Evolutionary conservation across 2,797 vertebrate species (phyloP).

Genomic region (Euthynnus affinis): DNA sequence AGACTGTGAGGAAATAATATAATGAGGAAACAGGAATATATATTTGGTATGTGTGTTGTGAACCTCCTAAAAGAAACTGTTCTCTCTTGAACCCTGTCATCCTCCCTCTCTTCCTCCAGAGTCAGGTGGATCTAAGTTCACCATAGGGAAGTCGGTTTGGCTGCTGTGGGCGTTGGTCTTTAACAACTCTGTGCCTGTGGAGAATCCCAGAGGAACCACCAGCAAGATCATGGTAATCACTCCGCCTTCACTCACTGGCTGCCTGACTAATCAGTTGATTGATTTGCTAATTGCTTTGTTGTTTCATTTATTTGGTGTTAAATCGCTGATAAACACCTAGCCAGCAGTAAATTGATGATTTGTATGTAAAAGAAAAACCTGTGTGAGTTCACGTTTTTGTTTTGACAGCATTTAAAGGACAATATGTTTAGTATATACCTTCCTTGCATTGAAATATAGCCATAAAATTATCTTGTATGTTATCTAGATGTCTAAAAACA

Average conservation of each 20-base stretch:
- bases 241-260: too few species aligned
- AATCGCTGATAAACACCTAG: background rate
- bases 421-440: too few species aligned
- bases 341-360: background rate
- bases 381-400: too few species aligned
- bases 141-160: slow-evolving; percentile 96
- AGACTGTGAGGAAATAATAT: too few species aligned
- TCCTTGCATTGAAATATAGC: too few species aligned
- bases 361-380: too few species aligned
- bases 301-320: background rate
- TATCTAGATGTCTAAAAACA: background rate
- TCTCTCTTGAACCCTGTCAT: background rate
- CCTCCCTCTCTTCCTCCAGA: slow-evolving; percentile 79
- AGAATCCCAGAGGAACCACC: slow-evolving; percentile 95
- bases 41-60: too few species aligned
- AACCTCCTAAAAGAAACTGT: too few species aligned
- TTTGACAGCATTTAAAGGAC: too few species aligned
- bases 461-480: background rate
- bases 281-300: background rate
- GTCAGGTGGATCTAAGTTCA: slow-evolving; percentile 93
- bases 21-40: too few species aligned
- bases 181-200: slow-evolving; percentile 96
- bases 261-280: background rate
- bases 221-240: slow-evolving; percentile 94
- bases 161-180: slow-evolving; percentile 96